Evolutionary conservation across 2,888 invertebrate species (phyloP).

Genomic region (Petrolisthes cinctipes): DNA sequence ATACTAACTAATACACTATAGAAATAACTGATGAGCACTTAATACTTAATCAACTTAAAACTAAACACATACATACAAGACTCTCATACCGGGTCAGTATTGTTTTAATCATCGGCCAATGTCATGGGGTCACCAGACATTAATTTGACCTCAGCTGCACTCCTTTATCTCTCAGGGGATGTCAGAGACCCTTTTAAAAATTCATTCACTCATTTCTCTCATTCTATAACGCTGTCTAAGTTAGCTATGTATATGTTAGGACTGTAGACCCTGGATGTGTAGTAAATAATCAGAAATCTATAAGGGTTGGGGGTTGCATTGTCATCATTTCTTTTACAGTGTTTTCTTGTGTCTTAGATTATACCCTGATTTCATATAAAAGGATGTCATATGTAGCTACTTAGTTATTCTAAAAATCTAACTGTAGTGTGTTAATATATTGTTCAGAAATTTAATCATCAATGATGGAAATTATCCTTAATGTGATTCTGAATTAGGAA

Average conservation of each 20-base stretch:
- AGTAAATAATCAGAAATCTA: neutral
- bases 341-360: neutral
- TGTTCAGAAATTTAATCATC: too few relatives aligned
- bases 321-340: neutral
- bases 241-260: neutral
- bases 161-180: constrained; percentile 32
- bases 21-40: too few relatives aligned
- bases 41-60: too few relatives aligned
- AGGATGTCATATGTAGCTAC: too few relatives aligned
- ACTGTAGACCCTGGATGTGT: neutral
- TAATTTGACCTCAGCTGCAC: constrained; percentile 43
- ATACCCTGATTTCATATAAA: too few relatives aligned
- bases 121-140: neutral
- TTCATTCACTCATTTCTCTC: constrained; percentile 13
- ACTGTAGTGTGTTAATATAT: too few relatives aligned
- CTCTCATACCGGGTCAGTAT: neutral
- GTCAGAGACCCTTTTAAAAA: neutral
- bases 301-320: neutral
- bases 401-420: too few relatives aligned
- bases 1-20: too few relatives aligned
- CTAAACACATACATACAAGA: too few relatives aligned
- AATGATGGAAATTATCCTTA: too few relatives aligned
- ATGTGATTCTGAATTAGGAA: too few relatives aligned
- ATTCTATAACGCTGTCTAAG: neutral
- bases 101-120: constrained; percentile 33